Evolutionary conservation across 2,797 vertebrate species (phyloP).

Genomic region (Myotis planiceps): DNA sequence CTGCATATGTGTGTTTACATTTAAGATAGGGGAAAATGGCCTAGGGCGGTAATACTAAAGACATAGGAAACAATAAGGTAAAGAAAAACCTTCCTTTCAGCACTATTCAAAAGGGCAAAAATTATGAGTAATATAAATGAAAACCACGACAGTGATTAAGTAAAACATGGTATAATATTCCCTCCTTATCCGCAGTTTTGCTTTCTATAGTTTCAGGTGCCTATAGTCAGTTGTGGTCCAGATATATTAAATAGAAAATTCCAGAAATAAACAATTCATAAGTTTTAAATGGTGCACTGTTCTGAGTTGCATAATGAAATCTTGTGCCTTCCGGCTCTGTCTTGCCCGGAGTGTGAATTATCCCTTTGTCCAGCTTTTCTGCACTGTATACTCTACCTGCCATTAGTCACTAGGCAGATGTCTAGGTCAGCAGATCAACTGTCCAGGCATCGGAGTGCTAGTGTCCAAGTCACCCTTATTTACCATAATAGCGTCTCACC

Average conservation of each 20-base stretch:
- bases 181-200: background rate
- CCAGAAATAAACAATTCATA: background rate
- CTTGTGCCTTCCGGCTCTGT: background rate
- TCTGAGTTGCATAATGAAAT: background rate
- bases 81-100: background rate
- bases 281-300: background rate
- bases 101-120: background rate
- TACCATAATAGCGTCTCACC: background rate
- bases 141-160: background rate
- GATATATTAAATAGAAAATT: background rate
- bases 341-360: background rate
- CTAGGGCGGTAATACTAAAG: background rate
- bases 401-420: background rate
- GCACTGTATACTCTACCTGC: background rate
- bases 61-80: background rate
- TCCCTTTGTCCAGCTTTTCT: background rate
- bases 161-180: background rate
- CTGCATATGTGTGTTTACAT: background rate
- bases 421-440: background rate
- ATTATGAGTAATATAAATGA: background rate
- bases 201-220: background rate
- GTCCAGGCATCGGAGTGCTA: background rate
- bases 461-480: background rate
- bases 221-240: background rate
- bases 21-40: background rate